Percentiles rank a stretch among this genome's conserved stretches.
phyloP scores from a whole-genome alignment of 2,113 vertebrate genomes.

The Halcyon senegalensis region DNA sequence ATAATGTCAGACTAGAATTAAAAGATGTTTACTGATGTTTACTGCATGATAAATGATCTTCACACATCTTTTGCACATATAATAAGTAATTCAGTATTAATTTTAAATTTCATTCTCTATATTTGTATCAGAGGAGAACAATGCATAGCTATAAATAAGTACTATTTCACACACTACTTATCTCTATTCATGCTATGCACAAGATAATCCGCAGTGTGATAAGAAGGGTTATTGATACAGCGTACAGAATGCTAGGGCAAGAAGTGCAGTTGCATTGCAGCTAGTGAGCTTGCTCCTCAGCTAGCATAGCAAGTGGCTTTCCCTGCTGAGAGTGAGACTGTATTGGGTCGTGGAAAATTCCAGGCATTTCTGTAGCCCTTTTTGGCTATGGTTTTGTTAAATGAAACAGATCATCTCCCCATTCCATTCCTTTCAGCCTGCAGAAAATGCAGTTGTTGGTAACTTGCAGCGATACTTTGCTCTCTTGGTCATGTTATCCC shows the following conservation, averaged over 20 bases:
- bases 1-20: neutral
- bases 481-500: accelerated
- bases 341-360: neutral
- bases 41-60: neutral
- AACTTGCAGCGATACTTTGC: neutral
- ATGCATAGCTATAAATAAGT: neutral
- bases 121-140: neutral
- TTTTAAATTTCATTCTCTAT: neutral
- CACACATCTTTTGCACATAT: neutral
- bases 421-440: neutral
- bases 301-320: neutral
- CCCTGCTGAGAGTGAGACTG: neutral
- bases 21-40: neutral
- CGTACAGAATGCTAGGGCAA: neutral
- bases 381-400: neutral
- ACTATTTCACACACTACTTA: neutral
- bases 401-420: neutral
- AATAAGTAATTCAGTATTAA: neutral
- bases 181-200: neutral
- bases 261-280: conserved; percentile 1
- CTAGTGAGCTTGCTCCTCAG: neutral
- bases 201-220: neutral
- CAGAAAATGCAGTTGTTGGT: neutral
- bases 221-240: neutral
- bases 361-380: neutral